A percentile compares a stretch with the other conserved stretches of the same genome.
phyloP scores from a whole-genome alignment of 2,113 vertebrate species.

The Colossoma macropomum region DNA sequence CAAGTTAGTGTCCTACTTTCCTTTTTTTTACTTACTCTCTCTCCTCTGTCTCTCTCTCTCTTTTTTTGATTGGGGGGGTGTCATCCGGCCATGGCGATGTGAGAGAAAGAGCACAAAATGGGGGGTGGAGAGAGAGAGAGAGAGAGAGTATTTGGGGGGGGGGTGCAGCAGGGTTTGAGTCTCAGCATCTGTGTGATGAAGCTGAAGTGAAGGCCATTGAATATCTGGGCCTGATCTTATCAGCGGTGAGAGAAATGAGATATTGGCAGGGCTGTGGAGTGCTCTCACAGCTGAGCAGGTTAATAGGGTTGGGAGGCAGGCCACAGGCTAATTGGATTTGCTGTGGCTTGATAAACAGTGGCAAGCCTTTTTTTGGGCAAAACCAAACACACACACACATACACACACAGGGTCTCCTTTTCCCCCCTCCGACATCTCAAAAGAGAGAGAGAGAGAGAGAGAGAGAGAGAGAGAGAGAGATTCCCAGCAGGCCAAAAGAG shows the following conservation, averaged over 20 bases:
- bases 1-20: conserved; percentile 83
- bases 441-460: conserved; percentile 49
- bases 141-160: conserved; percentile 52
- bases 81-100: conserved; percentile 74
- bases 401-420: conserved; percentile 2
- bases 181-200: conserved; percentile 79
- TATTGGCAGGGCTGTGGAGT: conserved; percentile 93
- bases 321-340: conserved; percentile 98
- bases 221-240: conserved; percentile 96
- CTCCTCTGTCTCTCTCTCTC: conserved; percentile 24
- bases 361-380: conserved; percentile 73
- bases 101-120: conserved; percentile 53
- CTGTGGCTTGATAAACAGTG: conserved; percentile 91
- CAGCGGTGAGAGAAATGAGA: conserved; percentile 91
- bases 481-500: conserved; percentile 71
- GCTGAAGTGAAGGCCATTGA: conserved; percentile 88
- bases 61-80: conserved; percentile 48
- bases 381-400: conserved; percentile 15
- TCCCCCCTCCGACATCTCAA: conserved; percentile 48
- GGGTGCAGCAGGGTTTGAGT: conserved; percentile 68
- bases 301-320: conserved; percentile 94
- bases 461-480: conserved; percentile 23
- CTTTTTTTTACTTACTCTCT: background rate
- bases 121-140: conserved; percentile 35
- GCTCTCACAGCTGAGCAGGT: conserved; percentile 92